Conservation (phyloP, 1,140 invertebrate species). For the Nephotettix cincticeps region DNA sequence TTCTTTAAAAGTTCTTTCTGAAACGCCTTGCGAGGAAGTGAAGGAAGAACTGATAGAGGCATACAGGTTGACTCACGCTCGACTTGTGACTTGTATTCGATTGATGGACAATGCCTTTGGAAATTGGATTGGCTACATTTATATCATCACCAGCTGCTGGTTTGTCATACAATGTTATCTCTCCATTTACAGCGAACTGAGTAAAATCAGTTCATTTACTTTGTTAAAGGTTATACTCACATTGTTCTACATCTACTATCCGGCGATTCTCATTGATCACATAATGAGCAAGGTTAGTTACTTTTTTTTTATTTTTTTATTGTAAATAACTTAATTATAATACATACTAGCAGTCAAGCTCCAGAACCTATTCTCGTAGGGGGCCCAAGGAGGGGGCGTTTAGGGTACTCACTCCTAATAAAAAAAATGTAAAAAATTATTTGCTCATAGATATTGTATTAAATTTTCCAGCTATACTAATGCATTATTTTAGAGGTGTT, state of each 20-base stretch:
- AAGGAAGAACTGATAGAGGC: neutral
- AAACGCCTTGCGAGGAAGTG: neutral
- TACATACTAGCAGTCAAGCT: too few relatives aligned
- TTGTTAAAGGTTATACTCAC: neutral
- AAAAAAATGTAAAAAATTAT: too few relatives aligned
- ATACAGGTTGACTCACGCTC: neutral
- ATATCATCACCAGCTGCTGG: neutral
- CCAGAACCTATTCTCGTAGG: too few relatives aligned
- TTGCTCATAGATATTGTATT: too few relatives aligned
- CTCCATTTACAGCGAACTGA: neutral
- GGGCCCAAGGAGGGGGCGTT: too few relatives aligned
- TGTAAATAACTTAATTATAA: too few relatives aligned
- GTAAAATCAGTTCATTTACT: neutral
- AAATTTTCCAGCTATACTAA: too few relatives aligned
- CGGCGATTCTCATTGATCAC: neutral
- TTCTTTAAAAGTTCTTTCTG: neutral
- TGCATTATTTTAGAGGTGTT: too few relatives aligned
- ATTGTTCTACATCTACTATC: neutral
- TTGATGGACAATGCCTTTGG: neutral
- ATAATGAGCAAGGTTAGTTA: neutral
- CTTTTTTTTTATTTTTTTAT: neutral
- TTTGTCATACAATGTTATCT: neutral
- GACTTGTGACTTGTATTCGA: neutral
- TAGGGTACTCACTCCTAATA: too few relatives aligned
- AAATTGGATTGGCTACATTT: neutral